Percentiles rank a stretch among this genome's conserved stretches.
Evolutionary conservation across 2,888 invertebrate species (phyloP).

Genomic region (Lissocephala sabroskyi): DNA sequence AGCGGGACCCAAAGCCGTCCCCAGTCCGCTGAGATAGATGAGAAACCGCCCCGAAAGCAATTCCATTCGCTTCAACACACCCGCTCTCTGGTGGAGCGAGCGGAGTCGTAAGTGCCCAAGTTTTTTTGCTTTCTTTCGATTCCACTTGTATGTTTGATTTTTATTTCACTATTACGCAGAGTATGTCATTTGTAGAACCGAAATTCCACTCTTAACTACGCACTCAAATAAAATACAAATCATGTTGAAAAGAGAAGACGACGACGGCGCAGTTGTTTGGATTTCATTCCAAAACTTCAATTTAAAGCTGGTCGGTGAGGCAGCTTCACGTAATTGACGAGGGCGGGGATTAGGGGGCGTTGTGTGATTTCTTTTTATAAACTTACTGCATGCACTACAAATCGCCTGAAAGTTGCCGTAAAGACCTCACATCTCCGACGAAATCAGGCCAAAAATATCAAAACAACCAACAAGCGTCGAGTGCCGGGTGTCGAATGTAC

Average conservation of each 20-base stretch:
- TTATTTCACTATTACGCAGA: not conserved
- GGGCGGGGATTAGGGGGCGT: not conserved
- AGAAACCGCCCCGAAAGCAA: not conserved
- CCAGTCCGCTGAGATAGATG: not conserved
- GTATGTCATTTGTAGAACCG: conserved; percentile 3
- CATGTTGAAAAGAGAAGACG: conserved; percentile 16
- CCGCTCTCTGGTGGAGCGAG: not conserved
- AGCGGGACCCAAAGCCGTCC: conserved; percentile 21
- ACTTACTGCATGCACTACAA: conserved; percentile 21
- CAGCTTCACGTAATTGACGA: not conserved
- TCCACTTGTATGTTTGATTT: conserved; percentile 16
- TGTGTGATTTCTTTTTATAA: conserved; percentile 10
- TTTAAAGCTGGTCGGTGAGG: not conserved
- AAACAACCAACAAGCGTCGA: conserved; percentile 19
- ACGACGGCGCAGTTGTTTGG: too few species aligned
- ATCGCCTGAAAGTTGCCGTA: conserved; percentile 25
- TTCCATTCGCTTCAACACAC: not conserved
- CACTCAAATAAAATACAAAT: conserved; percentile 37
- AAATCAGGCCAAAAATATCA: conserved; percentile 32
- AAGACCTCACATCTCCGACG: conserved; percentile 19
- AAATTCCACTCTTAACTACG: conserved; percentile 27
- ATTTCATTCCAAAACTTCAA: conserved; percentile 16
- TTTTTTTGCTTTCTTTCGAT: conserved; percentile 36
- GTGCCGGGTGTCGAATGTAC: conserved; percentile 10
- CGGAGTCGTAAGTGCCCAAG: conserved; percentile 28